A percentile compares a stretch with the other conserved stretches of the same genome.
phyloP scores from a whole-genome alignment of 2,113 vertebrate species.

The Embiotoca jacksoni region DNA sequence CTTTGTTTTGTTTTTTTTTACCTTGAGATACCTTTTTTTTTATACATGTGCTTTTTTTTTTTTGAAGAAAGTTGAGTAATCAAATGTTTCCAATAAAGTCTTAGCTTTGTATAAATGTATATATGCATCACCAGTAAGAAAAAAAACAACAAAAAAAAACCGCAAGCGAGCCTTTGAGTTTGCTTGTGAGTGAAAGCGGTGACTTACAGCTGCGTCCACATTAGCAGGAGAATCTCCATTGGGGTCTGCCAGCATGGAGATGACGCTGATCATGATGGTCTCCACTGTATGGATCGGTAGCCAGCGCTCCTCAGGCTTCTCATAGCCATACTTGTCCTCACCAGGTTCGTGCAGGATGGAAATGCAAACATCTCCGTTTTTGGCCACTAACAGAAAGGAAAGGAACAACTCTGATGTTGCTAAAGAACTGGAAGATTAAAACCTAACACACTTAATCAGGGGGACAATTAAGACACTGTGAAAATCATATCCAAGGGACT shows the following conservation, averaged over 20 bases:
- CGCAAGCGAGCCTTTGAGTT: no score
- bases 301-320: slow-evolving; percentile 86
- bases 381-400: slow-evolving; percentile 73
- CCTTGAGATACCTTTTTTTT: background rate
- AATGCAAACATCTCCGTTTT: slow-evolving; percentile 85
- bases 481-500: background rate
- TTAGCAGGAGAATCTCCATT: slow-evolving; percentile 86
- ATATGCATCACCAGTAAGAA: no score
- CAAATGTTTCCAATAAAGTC: background rate
- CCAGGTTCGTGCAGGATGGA: slow-evolving; percentile 86
- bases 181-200: no score
- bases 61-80: background rate
- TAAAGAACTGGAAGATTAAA: background rate
- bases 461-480: background rate
- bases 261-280: slow-evolving; percentile 87
- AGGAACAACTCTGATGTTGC: background rate
- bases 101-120: background rate
- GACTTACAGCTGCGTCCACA: slow-evolving; percentile 85
- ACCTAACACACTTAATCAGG: background rate
- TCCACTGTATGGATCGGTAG: slow-evolving; percentile 85
- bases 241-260: slow-evolving; percentile 86
- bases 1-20: background rate
- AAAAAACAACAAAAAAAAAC: background rate
- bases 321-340: slow-evolving; percentile 86
- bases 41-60: background rate